A percentile compares a stretch with the other conserved stretches of the same genome.
Conservation (phyloP, 2,113 vertebrate genomes). For the Ardeotis arabs region DNA sequence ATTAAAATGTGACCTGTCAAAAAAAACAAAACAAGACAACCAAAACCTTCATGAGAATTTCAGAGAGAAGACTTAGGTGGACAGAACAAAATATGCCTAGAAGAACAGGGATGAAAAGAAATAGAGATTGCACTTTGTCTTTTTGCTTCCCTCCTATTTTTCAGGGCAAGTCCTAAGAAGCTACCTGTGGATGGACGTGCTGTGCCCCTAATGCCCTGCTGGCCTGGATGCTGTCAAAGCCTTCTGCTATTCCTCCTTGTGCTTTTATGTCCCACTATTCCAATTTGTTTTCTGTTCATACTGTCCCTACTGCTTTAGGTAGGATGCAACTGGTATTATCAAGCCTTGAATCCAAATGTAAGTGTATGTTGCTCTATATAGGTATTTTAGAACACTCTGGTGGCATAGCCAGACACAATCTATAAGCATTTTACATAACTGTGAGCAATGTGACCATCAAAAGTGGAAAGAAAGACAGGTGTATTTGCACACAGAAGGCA, state of each 20-base stretch:
- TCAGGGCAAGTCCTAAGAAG: neutral
- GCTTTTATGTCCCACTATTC: neutral
- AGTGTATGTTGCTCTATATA: rapidly evolving
- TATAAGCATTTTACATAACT: neutral
- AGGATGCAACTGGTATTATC: neutral
- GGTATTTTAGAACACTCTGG: neutral
- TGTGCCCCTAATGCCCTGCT: no score
- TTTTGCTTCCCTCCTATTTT: neutral
- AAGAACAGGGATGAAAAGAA: neutral
- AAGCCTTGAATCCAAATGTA: neutral
- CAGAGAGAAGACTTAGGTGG: neutral
- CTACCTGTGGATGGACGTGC: neutral
- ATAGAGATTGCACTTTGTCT: neutral
- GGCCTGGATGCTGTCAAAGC: neutral
- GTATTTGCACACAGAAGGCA: neutral
- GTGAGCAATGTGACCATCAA: neutral
- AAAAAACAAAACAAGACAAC: neutral
- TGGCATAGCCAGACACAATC: neutral
- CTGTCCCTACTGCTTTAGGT: neutral
- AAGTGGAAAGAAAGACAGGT: neutral
- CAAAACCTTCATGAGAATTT: neutral
- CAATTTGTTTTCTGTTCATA: neutral
- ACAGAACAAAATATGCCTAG: neutral
- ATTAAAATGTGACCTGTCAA: neutral
- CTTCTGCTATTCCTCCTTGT: neutral